These are phyloP conservation scores for Micromussa lordhowensis DNA, from an alignment of 92 coral and sea anemone genomes.

Conservation along the genomic window DNA sequence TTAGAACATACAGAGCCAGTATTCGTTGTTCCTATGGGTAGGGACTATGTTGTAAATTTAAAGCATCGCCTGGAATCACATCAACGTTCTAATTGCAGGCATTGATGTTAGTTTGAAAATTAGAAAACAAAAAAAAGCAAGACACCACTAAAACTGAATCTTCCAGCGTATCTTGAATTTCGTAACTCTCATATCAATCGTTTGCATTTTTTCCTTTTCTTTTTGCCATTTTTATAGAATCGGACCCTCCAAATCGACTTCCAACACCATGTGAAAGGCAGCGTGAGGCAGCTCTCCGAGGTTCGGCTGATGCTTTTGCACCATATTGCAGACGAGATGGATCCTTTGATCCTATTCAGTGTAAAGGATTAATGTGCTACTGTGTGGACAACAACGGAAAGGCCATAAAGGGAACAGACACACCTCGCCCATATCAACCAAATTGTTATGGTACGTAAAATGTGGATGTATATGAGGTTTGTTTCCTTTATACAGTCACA, in stretches of 20 bases:
- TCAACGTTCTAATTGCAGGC: neutral
- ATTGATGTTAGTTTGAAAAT: no score
- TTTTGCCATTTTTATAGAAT: neutral
- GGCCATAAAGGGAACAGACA: slow-evolving; percentile 75
- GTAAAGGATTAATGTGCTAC: slow-evolving; percentile 71
- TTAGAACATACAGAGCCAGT: neutral
- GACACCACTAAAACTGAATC: no score
- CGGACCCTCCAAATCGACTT: slow-evolving; percentile 18
- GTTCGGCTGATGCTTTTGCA: slow-evolving; percentile 48
- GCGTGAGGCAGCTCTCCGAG: slow-evolving; percentile 27
- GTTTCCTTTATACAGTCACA: no score
- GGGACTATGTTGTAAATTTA: neutral
- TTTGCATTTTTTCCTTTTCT: neutral
- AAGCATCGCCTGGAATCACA: neutral
- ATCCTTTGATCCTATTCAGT: slow-evolving; percentile 66
- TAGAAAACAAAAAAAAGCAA: no score
- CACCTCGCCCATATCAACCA: slow-evolving; percentile 80
- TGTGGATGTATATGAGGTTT: no score
- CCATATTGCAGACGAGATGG: slow-evolving; percentile 72
- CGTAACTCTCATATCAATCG: neutral
- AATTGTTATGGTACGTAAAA: slow-evolving; percentile 72
- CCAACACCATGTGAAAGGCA: slow-evolving; percentile 33
- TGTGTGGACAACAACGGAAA: slow-evolving; percentile 74
- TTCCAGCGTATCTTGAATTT: no score
- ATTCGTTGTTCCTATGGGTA: neutral